These are phyloP conservation scores for Tubulanus polymorphus DNA, from an alignment of 2,888 invertebrate species.

Conservation along the genomic window DNA sequence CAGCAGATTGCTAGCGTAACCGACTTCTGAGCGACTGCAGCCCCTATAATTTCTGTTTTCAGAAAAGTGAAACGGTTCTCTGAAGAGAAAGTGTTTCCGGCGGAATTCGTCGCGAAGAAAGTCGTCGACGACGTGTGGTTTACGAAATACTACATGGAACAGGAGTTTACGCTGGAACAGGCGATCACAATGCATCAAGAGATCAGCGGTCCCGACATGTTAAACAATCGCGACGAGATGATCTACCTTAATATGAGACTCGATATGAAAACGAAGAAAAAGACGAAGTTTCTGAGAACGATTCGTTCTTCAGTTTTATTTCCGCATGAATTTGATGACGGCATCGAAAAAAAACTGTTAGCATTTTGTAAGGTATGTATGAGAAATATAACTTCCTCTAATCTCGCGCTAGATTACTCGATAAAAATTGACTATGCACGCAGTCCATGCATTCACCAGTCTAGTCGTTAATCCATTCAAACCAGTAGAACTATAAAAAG, in stretches of 20 bases:
- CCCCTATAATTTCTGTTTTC: too few relatives aligned
- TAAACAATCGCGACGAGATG: constrained; percentile 32
- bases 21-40: too few relatives aligned
- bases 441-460: too few relatives aligned
- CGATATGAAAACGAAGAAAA: constrained; percentile 38
- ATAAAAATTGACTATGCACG: too few relatives aligned
- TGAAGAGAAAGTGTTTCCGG: constrained; percentile 3
- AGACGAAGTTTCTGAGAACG: constrained; percentile 25
- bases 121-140: constrained; percentile 44
- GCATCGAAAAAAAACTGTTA: constrained; percentile 26
- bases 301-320: constrained; percentile 28
- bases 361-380: constrained; percentile 42
- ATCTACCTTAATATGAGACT: constrained; percentile 34
- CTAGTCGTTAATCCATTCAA: too few relatives aligned
- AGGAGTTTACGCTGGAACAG: constrained; percentile 25
- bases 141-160: constrained; percentile 27
- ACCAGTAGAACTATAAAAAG: too few relatives aligned
- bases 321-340: constrained; percentile 40
- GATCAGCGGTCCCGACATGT: constrained; percentile 40
- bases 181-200: constrained; percentile 36
- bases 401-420: too few relatives aligned
- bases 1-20: too few relatives aligned
- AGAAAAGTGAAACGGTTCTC: too few relatives aligned
- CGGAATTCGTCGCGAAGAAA: constrained; percentile 11
- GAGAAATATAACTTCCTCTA: too few relatives aligned